phyloP scores from a whole-genome alignment of 1,140 invertebrate species.

The Drosophila subobscura region DNA sequence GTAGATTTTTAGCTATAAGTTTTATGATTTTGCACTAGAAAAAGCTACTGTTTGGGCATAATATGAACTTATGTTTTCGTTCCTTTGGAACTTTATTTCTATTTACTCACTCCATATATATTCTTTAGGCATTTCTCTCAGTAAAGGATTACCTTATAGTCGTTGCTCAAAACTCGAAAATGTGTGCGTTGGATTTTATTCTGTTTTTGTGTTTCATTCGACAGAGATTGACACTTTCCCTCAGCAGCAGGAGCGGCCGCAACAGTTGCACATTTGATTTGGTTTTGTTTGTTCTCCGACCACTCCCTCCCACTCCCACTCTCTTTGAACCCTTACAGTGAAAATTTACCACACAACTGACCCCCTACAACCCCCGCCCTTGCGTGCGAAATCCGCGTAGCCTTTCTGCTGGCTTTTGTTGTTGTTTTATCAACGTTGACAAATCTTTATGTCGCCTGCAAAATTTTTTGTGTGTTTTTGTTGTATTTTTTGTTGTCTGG shows the following conservation, averaged over 20 bases:
- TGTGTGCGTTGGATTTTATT: conserved; percentile 8
- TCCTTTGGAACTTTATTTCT: too few species aligned
- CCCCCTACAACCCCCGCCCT: conserved; percentile 5
- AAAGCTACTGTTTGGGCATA: too few species aligned
- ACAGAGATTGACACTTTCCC: conserved; percentile 60
- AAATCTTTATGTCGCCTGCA: conserved; percentile 76
- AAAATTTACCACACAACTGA: conserved; percentile 50
- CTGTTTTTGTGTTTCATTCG: conserved; percentile 12
- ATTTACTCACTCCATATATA: too few species aligned
- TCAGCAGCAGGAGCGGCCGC: conserved; percentile 39
- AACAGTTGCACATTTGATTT: conserved; percentile 70
- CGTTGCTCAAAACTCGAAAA: neutral
- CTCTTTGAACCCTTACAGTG: conserved; percentile 10
- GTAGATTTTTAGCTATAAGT: too few species aligned
- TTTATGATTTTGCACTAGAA: too few species aligned
- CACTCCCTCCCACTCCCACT: conserved; percentile 1
- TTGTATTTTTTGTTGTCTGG: conserved; percentile 15
- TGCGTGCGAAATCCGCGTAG: conserved; percentile 19
- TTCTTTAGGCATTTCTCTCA: neutral
- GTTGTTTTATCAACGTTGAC: conserved; percentile 79
- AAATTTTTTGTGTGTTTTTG: conserved; percentile 40
- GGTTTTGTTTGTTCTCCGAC: conserved; percentile 55
- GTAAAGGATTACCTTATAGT: neutral
- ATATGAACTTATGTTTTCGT: too few species aligned
- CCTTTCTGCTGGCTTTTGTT: conserved; percentile 57